Evolutionary conservation across 2,888 invertebrate species (phyloP).

Genomic region (Epistrophella euchroma): DNA sequence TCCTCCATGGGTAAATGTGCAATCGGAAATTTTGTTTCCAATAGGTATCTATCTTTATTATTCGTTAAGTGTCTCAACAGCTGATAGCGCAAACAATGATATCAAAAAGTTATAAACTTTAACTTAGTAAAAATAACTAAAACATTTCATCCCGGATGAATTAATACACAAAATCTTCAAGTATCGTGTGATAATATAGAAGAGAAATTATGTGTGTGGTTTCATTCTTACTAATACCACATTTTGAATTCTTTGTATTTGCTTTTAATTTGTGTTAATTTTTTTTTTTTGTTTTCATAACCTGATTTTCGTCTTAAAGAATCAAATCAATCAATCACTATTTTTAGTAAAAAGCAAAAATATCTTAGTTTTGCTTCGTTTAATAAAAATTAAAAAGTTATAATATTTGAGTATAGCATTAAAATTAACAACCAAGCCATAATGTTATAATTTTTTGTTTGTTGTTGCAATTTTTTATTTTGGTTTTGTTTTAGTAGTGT

Average conservation of each 20-base stretch:
- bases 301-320: conserved; percentile 1
- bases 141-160: conserved; percentile 2
- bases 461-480: conserved; percentile 35
- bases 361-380: conserved; percentile 38
- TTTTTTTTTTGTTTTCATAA: neutral
- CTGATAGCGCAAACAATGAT: conserved; percentile 62
- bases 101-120: conserved; percentile 34
- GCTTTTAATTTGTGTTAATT: conserved; percentile 24
- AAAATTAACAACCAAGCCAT: conserved; percentile 59
- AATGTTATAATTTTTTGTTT: conserved; percentile 31
- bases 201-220: conserved; percentile 11
- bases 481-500: conserved; percentile 48
- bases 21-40: conserved; percentile 35
- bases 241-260: conserved; percentile 27
- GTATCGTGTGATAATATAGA: conserved; percentile 14
- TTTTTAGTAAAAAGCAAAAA: conserved; percentile 32
- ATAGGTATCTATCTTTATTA: conserved; percentile 59
- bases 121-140: neutral
- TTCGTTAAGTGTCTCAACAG: conserved; percentile 74
- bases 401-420: conserved; percentile 53
- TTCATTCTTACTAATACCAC: conserved; percentile 20
- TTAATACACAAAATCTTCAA: neutral
- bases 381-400: conserved; percentile 8
- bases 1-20: conserved; percentile 45
- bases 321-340: conserved; percentile 40